Base-by-base conservation (phyloP, 2,797 vertebrate species). In the Pseudomugil tenellus region DNA sequence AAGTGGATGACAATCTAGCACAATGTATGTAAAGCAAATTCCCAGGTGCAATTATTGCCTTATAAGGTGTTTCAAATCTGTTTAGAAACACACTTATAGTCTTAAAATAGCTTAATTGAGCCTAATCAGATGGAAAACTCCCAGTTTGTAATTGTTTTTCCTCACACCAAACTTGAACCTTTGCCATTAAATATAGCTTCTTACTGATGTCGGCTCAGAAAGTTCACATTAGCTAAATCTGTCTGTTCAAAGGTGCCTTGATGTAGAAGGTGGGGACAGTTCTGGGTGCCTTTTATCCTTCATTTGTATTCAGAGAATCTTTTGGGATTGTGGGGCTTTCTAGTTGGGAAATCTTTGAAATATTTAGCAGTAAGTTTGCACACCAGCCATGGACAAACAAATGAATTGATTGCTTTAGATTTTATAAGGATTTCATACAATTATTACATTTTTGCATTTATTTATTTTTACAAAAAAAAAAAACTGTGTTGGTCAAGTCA, bases 1-100 rank as follows among this genome's bases (percentile, higher is more conserved):
- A 83, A 74, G 83, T 0, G 9, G 67, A 34, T 75, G 76, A 75
- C 77, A 70, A 60, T 65, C 59, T 48, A 68, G 77, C 66, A 58
- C 51, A 56, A n/a, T 59, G 58, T 29, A 56, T 39, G 23, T 35
- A 66, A 67, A 57, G 51, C 52, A 67, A 54, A 76, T 70, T 77
- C 69, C 39, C 77, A 63, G 67, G 66, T 51, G 74, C 39, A 69
- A 48, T 51, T 63, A 68, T 60, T 52, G 46, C 32, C 31, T 53
- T 57, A 39, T 54, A 16, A 13, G 35, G 23, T 59, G 12, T 55
- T 23, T 61, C 61, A 48, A 49, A 21, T 32, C 10, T 48, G 25
- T 34, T 4, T 23, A 23, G 35, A 52, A 3, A 35, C 43, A 39
- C 25, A 51, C 55, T 43, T 53, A 10, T 54, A 61, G 58, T 58